A percentile compares a stretch with the other conserved stretches of the same genome.
These are phyloP conservation scores for Chloroceryle aenea DNA, from an alignment of 2,113 vertebrate species.

Conservation along the genomic window DNA sequence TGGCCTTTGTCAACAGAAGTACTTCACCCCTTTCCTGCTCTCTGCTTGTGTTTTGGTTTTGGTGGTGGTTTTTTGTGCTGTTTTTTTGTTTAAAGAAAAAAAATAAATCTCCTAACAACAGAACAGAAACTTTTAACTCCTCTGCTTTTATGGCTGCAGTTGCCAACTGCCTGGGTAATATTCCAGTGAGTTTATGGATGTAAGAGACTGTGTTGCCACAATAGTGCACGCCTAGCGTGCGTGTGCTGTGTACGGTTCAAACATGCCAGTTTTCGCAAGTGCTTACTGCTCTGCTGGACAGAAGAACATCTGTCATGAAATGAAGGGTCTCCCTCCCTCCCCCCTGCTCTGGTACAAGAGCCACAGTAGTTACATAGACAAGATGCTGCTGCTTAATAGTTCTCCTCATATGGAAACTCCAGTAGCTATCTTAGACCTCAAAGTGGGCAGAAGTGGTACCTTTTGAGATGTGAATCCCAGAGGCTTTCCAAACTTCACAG, in stretches of 20 bases:
- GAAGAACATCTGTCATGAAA: neutral
- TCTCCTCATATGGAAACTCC: neutral
- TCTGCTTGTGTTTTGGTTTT: neutral
- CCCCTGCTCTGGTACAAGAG: neutral
- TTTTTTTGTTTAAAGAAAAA: neutral
- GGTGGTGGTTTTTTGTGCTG: neutral
- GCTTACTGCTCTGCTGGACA: neutral
- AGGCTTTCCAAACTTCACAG: neutral
- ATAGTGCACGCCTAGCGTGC: neutral
- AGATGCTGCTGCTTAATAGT: neutral
- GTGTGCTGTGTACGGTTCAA: neutral
- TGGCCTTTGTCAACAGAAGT: conserved; percentile 28
- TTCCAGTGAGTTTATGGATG: neutral
- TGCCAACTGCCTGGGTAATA: conserved; percentile 35
- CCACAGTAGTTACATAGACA: fast-evolving
- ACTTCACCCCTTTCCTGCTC: conserved; percentile 16
- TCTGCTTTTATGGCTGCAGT: neutral
- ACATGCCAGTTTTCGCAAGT: neutral
- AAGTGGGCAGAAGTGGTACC: neutral
- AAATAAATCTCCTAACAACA: neutral
- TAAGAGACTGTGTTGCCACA: conserved; percentile 46
- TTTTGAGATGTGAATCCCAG: neutral
- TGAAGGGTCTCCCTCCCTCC: neutral
- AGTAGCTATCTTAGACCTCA: neutral
- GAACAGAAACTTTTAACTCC: conserved; percentile 18